Conservation (phyloP, 2,888 invertebrate species). For the Cotesia congregata region DNA sequence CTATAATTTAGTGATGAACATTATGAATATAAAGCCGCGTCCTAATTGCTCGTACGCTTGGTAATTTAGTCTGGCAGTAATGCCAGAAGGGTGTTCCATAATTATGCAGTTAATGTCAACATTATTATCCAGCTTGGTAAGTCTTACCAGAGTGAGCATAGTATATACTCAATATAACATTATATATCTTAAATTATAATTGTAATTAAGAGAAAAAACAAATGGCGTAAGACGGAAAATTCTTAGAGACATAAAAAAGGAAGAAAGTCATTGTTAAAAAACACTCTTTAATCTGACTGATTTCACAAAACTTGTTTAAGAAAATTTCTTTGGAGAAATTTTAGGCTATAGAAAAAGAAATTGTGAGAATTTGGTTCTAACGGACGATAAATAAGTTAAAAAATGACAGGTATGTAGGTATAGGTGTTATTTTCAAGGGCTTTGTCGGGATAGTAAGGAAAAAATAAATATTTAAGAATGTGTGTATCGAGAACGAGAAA, state of each 20-base stretch:
- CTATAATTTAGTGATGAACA: conserved; percentile 42
- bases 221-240: conserved; percentile 24
- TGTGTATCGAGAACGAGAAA: conserved; percentile 51
- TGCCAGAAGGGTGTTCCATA: conserved; percentile 63
- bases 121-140: conserved; percentile 61
- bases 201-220: conserved; percentile 16
- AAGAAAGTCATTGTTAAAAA: neutral
- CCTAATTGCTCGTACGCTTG: conserved; percentile 62
- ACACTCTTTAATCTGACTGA: too few relatives aligned
- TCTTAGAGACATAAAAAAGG: conserved; percentile 10
- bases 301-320: too few relatives aligned
- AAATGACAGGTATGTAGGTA: conserved; percentile 33
- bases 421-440: conserved; percentile 27
- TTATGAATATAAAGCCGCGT: conserved; percentile 61
- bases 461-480: conserved; percentile 25
- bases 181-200: conserved; percentile 4
- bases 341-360: too few relatives aligned
- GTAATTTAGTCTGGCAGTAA: conserved; percentile 64
- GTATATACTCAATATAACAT: neutral
- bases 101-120: conserved; percentile 67
- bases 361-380: neutral
- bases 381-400: conserved; percentile 8
- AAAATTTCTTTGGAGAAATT: too few relatives aligned
- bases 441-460: conserved; percentile 23
- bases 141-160: conserved; percentile 34